phyloP scores from a whole-genome alignment of 1,140 invertebrate genomes.

The Octopus bimaculoides region DNA sequence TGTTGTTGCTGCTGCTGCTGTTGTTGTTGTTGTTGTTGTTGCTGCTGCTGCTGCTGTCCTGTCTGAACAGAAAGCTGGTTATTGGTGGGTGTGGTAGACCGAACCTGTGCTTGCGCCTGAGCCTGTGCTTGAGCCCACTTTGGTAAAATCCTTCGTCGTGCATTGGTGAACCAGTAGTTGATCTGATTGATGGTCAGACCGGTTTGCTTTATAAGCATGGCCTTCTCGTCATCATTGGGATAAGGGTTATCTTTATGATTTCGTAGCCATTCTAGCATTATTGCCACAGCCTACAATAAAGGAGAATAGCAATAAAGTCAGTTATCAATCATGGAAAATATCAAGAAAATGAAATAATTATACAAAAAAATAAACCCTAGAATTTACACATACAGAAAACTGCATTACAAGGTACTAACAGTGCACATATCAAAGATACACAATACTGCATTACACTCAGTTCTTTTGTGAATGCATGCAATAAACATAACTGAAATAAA shows the following conservation, averaged over 20 bases:
- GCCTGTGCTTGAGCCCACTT: slow-evolving; percentile 32
- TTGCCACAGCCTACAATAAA: slow-evolving; percentile 49
- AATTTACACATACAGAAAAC: too few species aligned
- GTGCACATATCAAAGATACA: too few species aligned
- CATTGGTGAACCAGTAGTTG: slow-evolving; percentile 99
- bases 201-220: slow-evolving; percentile 56
- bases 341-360: too few species aligned
- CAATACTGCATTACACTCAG: too few species aligned
- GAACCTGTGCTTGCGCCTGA: slow-evolving; percentile 19
- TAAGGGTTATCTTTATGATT: slow-evolving; percentile 59
- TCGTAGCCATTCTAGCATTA: slow-evolving; percentile 57
- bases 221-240: slow-evolving; percentile 59
- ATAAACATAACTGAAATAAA: too few species aligned
- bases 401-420: too few species aligned
- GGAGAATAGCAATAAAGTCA: neutral
- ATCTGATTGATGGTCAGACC: slow-evolving; percentile 58
- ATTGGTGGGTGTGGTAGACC: neutral
- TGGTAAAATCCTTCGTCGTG: slow-evolving; percentile 59
- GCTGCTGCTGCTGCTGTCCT: neutral
- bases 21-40: neutral
- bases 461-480: too few species aligned
- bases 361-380: too few species aligned
- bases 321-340: too few species aligned
- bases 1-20: neutral
- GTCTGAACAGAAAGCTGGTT: neutral